Conservation (phyloP, 2,797 vertebrate genomes). For the Crenuchus spilurus region DNA sequence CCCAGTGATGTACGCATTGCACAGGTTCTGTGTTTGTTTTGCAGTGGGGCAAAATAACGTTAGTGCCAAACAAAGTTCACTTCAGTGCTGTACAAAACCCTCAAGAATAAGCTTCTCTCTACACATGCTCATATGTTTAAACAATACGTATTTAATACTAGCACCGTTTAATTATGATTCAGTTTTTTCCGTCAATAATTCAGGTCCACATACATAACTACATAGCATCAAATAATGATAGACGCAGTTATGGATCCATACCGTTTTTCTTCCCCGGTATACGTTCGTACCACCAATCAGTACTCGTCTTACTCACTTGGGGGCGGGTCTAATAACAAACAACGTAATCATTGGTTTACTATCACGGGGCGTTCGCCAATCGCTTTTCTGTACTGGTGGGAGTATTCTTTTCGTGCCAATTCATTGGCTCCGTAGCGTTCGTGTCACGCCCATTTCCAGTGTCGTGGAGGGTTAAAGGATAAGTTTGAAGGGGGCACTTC, state of each 20-base stretch:
- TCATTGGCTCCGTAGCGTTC: neutral
- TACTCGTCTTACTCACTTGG: neutral
- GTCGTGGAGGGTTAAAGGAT: neutral
- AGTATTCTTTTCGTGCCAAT: slow-evolving; percentile 36
- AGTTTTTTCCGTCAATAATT: no score
- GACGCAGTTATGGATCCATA: no score
- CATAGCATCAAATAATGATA: neutral
- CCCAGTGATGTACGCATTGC: slow-evolving; percentile 69
- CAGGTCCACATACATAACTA: no score
- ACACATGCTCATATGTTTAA: no score
- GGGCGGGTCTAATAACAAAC: slow-evolving; percentile 20
- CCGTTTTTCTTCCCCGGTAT: neutral
- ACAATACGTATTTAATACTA: neutral
- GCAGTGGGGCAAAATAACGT: neutral
- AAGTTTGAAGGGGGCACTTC: neutral
- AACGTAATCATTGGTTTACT: slow-evolving; percentile 45
- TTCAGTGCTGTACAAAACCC: neutral
- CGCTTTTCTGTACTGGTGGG: neutral
- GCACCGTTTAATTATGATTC: no score
- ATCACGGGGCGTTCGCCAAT: slow-evolving; percentile 41
- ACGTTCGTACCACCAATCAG: slow-evolving; percentile 11
- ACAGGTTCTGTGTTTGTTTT: neutral
- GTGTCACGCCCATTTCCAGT: slow-evolving; percentile 51
- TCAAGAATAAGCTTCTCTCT: no score
- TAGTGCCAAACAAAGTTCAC: neutral